Percentiles rank a stretch among this genome's conserved stretches.
phyloP scores from a whole-genome alignment of 2,888 invertebrate genomes.

The Athalia rosae region DNA sequence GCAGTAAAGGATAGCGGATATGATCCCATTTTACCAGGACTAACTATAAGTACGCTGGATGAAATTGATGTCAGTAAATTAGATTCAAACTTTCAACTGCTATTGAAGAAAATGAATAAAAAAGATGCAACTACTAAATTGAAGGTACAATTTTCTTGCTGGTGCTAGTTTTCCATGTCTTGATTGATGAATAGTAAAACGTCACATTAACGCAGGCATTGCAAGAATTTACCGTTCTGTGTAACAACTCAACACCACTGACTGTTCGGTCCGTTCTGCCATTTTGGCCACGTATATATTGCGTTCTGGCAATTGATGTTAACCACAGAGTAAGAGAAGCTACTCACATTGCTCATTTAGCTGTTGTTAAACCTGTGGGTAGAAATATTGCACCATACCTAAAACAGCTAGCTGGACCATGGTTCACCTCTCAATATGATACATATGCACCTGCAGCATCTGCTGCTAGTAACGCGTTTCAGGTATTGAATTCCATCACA shows the following conservation, averaged over 20 bases:
- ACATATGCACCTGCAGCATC: slow-evolving; percentile 89
- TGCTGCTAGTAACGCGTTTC: slow-evolving; percentile 82
- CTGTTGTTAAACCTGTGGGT: slow-evolving; percentile 81
- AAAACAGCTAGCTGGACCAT: slow-evolving; percentile 85
- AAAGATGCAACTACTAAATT: slow-evolving; percentile 93
- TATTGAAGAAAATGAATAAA: slow-evolving; percentile 91
- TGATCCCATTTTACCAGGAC: slow-evolving; percentile 76
- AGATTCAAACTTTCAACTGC: slow-evolving; percentile 84
- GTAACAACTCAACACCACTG: slow-evolving; percentile 80
- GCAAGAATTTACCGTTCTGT: slow-evolving; percentile 86
- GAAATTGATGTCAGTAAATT: slow-evolving; percentile 80
- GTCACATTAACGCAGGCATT: slow-evolving; percentile 78
- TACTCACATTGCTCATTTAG: slow-evolving; percentile 83
- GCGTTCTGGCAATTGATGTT: slow-evolving; percentile 83
- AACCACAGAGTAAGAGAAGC: slow-evolving; percentile 91
- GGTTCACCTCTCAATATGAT: slow-evolving; percentile 92
- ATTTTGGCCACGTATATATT: slow-evolving; percentile 90
- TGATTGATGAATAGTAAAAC: background rate
- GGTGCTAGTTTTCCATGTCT: background rate
- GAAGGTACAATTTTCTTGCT: slow-evolving; percentile 78
- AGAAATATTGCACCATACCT: slow-evolving; percentile 87
- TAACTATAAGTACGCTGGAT: slow-evolving; percentile 74
- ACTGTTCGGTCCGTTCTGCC: slow-evolving; percentile 83
- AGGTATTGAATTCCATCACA: slow-evolving; percentile 67
- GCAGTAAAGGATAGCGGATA: slow-evolving; percentile 79